Evolutionary conservation across 2,113 vertebrate genomes (phyloP), one percentile per base, ranked within the genome.

Genomic region (Centropus bengalensis): DNA sequence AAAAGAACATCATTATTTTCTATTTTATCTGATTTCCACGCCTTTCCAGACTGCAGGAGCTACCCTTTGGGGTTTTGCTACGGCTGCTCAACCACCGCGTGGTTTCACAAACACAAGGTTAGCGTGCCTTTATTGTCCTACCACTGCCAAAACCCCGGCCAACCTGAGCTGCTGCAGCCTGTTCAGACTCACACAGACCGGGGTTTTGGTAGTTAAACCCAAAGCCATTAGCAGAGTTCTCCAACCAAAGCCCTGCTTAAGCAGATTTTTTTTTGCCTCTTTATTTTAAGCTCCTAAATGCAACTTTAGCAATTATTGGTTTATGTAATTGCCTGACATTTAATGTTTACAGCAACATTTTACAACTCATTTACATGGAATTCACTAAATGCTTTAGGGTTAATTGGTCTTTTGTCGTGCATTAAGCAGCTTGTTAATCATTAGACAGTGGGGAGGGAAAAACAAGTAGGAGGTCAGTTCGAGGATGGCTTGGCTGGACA

Each of bases 361-460:
- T 97, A 98, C 96, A 97, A 96, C 92, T 96, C 92, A 97, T 97
- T 97, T 97, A 94, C 94, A 95, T 94, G 95, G 54, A 91, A 81
- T 96, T 98, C 97, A 95, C 93, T 85, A 93, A 97, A 91, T 32
- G 92, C 82, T 97, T 95, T 92, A 81, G 92, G 97, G 96, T 97
- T 95, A 97, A 97, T 98, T 97, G 96, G 92, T 81, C 94, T 93
- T 98, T 96, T 97, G 87, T 86, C 56, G 20, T 17, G 47, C 85
- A 97, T 97, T 97, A 97, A 98, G 96, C 55, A 97, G 93, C 77
- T 96, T 96, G 98, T 98, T 98, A 98, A 98, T 97, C 96, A 98
- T 98, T 98, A 97, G 96, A 92, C 93, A 94, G 63, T 12, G 52
- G 45, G 73, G 44, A 82, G 91, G 93, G 64, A 96, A 97, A 94